These are phyloP conservation scores for Sinocyclocheilus anshuiensis DNA, from an alignment of 2,113 vertebrate genomes.

Conservation along the genomic window DNA sequence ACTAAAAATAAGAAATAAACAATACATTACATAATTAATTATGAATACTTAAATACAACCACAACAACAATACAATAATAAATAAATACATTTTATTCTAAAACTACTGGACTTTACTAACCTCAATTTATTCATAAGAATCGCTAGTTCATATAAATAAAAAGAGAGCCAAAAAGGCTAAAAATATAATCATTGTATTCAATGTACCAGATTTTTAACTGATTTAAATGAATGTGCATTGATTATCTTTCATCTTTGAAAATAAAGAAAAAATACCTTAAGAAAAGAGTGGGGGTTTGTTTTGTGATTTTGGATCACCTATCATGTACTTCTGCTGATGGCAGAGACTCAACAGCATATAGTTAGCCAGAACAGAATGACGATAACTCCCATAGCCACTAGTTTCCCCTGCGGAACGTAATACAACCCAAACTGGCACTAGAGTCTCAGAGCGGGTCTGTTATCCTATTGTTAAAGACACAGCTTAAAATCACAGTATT, in stretches of 20 bases:
- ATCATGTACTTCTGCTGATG: not conserved
- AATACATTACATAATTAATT: too few relatives aligned
- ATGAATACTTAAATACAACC: too few relatives aligned
- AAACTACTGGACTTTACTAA: not conserved
- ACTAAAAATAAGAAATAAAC: too few relatives aligned
- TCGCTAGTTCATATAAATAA: not conserved
- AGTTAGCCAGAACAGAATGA: conserved; percentile 28
- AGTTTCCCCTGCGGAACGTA: conserved; percentile 3
- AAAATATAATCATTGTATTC: not conserved
- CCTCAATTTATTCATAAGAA: not conserved
- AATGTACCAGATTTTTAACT: not conserved
- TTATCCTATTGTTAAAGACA: conserved; percentile 23
- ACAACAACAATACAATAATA: too few relatives aligned
- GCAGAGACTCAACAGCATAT: not conserved
- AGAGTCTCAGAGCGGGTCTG: not conserved
- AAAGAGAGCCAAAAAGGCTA: not conserved
- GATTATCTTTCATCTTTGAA: not conserved
- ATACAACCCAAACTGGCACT: not conserved
- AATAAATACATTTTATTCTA: not conserved
- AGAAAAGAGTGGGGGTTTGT: not conserved
- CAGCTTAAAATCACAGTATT: conserved; percentile 25
- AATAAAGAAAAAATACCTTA: not conserved
- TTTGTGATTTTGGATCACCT: not conserved
- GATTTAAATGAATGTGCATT: not conserved
- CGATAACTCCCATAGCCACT: not conserved